phyloP scores from a whole-genome alignment of 2,113 vertebrate species.

The Bufo gargarizans region DNA sequence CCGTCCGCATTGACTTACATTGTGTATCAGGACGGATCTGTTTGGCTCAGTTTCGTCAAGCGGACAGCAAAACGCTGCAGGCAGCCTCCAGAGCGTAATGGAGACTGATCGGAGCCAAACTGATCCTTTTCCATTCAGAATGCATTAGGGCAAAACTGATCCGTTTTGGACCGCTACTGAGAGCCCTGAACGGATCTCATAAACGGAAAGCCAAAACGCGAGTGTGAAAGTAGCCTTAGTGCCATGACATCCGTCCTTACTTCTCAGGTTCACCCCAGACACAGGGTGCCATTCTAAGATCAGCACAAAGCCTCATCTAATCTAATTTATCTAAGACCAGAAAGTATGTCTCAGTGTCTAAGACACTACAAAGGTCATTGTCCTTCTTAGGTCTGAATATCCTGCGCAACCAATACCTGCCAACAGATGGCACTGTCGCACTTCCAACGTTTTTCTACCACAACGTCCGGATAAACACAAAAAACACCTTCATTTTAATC shows the following conservation, averaged over 20 bases:
- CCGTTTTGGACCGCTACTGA: no score
- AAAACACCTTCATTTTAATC: constrained; percentile 30
- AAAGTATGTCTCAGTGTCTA: constrained; percentile 10
- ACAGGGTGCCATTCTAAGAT: background rate
- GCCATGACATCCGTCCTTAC: background rate
- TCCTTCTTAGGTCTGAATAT: background rate
- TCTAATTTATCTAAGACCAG: constrained; percentile 30
- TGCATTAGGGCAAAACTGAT: no score
- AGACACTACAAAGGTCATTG: background rate
- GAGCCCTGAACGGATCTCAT: no score
- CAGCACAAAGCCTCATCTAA: background rate
- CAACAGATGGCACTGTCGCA: constrained; percentile 92
- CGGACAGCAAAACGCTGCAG: no score
- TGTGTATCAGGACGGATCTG: no score
- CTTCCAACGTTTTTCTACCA: constrained; percentile 66
- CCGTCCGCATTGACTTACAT: no score
- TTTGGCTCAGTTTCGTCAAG: no score
- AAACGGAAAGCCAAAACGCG: no score
- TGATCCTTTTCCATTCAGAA: no score
- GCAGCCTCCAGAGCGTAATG: no score
- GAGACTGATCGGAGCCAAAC: no score
- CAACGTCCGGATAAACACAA: background rate
- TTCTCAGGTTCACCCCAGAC: background rate
- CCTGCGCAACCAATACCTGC: background rate
- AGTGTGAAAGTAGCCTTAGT: no score